These are phyloP conservation scores for Oscheius sp. DNA, from an alignment of 1,140 invertebrate genomes.

Conservation along the genomic window DNA sequence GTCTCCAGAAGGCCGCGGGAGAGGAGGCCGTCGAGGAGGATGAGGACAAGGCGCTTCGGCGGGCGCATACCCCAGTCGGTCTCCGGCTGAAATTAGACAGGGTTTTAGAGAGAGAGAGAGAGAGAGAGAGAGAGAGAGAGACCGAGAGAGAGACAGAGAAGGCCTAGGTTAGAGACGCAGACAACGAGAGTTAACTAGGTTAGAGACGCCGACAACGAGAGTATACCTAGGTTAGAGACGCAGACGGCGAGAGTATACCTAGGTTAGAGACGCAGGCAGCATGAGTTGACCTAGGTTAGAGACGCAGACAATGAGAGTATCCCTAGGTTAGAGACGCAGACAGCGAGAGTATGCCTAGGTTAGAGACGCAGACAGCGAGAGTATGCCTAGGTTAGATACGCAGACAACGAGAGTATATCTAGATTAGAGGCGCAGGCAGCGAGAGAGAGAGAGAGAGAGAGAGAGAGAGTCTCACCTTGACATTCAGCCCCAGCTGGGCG, in stretches of 20 bases:
- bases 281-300: background rate
- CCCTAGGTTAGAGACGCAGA: background rate
- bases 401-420: background rate
- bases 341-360: background rate
- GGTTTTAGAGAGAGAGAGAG: too few relatives aligned
- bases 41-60: background rate
- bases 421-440: too few relatives aligned
- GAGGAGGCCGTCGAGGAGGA: background rate
- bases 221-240: background rate
- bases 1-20: background rate
- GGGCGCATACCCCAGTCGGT: background rate
- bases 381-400: background rate
- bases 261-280: background rate
- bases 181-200: background rate
- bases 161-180: background rate
- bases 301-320: too few relatives aligned
- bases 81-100: background rate
- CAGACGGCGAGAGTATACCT: background rate
- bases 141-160: too few relatives aligned
- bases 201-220: background rate
- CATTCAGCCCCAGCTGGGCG: slow-evolving; percentile 7
- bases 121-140: too few relatives aligned
- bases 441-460: too few relatives aligned
- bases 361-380: background rate
- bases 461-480: slow-evolving; percentile 2